Base-by-base conservation (phyloP, 2,888 invertebrate species). In the Eupithecia centaureata region DNA sequence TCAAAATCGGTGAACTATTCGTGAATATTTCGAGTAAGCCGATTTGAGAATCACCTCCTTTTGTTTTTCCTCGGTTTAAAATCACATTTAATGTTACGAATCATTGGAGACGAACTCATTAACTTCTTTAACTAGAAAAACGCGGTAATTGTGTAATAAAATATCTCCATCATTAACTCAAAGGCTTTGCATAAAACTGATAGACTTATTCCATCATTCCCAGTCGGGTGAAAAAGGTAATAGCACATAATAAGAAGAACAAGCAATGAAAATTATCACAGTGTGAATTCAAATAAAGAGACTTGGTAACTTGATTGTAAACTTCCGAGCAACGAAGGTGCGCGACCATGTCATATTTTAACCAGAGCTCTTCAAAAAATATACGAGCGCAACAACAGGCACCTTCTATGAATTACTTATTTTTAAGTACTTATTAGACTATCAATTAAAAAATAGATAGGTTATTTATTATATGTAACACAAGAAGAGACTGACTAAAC, bases 251-350 rank as follows among this genome's bases (percentile, higher is more conserved):
- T 64, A 59, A 63, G 54, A 54, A 10, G 58, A 64, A 56, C 60
- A 67, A 62, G 62, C 62, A 5, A 54, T 56, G 61, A 67, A 60
- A 63, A 67, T 61, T 60, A 63, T 67, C 32, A 64, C 63, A 61
- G 51, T 63, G 63, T 68, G 61, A 56, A 68, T 68, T 68, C 56
- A 68, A 68, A 68, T 68, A 62, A 59, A 59, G 32, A 64, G 63
- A 64, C 63, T 68, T 61, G 57, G 60, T 61, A 60, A 67, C 63
- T 68, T 60, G 35, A 57, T 57, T 63, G 61, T 51, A 51, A 2
- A 61, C 51, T 61, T 51, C 42, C 60, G 60, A 42, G 60, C 38
- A 38, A 33, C n/a, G 38, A 28, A 12, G 10, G 13, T 18, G 5
- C 1, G n/a, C n/a, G 10, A 12, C 7, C 8, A 15, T 13, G 13